Base-by-base conservation (phyloP, 1,140 invertebrate species). In the Penaeus indicus region DNA sequence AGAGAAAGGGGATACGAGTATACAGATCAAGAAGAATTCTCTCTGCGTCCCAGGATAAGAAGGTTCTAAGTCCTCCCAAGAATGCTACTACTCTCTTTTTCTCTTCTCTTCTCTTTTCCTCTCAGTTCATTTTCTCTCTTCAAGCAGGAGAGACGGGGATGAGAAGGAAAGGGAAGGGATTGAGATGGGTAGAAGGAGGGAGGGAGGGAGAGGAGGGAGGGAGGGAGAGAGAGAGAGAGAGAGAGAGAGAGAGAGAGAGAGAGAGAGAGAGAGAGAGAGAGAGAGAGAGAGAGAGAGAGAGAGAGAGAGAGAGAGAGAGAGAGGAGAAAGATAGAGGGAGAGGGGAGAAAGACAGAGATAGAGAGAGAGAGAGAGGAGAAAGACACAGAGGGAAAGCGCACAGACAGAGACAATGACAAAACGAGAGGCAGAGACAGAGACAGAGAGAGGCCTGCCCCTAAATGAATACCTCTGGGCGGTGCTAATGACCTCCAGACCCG, bases 251-350 rank as follows among this genome's bases (percentile, higher is more conserved):
- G 64, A 54, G 16, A 3, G 63, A 11, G 19, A 19, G 19, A 11
- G 54, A 81, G 1, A 61, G 79, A 63, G 47, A 82, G 79, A 82
- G 54, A 82, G 79, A 82, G 54, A 82, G 79, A 82, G 54, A 82
- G 79, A 82, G 54, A 82, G 79, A 82, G 54, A 82, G 79, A 82
- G 54, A 61, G 54, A 61, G 79, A 82, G 79, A 82, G 79, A 82
- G 79, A 82, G 79, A 82, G 79, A 82, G 79, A 82, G 79, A 82
- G 79, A 82, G 79, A 82, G 79, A 82, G 79, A 82, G 79, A 82
- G 79, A 82, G 79, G 80, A 82, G 80, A 82, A 21, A 82, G 54
- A 82, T 16, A 82, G 80, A 82, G 80, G 67, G 47, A 83, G 54
- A 63, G 80, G 67, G 62, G 79, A 81, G 79, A 81, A 47, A 81